phyloP scores from a whole-genome alignment of 2,797 vertebrate species.

The Phoeniculus purpureus region DNA sequence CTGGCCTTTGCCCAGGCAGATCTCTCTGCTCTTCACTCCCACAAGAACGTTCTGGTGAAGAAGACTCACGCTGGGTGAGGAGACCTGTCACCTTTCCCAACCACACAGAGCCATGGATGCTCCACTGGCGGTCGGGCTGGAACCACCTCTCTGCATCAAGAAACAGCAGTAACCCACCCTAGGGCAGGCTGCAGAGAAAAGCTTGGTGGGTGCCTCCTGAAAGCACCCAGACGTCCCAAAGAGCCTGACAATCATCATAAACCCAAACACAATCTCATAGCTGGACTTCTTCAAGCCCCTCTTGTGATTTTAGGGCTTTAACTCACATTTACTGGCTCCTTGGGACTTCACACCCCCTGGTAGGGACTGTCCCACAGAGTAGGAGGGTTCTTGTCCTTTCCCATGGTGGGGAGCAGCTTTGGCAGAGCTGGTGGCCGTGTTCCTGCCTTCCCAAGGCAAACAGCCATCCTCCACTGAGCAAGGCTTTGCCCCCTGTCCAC shows the following conservation, averaged over 20 bases:
- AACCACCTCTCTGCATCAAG: background rate
- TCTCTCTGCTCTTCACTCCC: background rate
- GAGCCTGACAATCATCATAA: background rate
- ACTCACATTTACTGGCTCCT: background rate
- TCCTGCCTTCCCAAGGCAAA: background rate
- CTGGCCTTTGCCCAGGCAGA: background rate
- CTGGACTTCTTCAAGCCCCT: background rate
- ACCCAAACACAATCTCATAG: background rate
- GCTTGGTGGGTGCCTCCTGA: background rate
- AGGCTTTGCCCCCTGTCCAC: background rate
- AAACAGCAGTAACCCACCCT: background rate
- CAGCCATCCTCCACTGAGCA: background rate
- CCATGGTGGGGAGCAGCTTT: background rate
- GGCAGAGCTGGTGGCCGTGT: background rate
- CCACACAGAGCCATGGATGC: background rate
- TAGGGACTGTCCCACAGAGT: rapidly evolving
- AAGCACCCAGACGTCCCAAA: background rate
- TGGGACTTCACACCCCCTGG: background rate
- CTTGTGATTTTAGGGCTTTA: background rate
- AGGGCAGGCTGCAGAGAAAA: background rate
- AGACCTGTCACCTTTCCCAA: background rate
- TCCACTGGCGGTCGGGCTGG: background rate
- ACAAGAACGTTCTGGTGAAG: background rate
- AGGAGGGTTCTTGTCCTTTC: background rate
- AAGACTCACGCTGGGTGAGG: background rate